These are phyloP conservation scores for Austrofundulus limnaeus DNA, from an alignment of 2,113 vertebrate species.

Conservation along the genomic window DNA sequence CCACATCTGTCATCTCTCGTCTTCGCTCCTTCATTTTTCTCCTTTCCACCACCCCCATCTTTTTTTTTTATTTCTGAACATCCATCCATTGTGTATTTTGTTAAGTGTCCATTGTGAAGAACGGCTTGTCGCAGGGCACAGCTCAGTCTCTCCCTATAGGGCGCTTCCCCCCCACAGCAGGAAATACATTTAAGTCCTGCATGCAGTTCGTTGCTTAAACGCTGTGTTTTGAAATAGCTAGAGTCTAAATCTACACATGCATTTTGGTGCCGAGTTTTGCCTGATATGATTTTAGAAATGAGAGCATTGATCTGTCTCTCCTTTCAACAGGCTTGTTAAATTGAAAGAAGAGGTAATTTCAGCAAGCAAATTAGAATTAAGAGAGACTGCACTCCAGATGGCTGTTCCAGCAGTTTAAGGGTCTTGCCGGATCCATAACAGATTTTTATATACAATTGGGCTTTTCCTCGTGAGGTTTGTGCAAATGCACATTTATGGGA, in stretches of 20 bases:
- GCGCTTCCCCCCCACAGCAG: slow-evolving; percentile 12
- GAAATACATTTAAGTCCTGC: slow-evolving; percentile 20
- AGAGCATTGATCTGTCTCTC: slow-evolving; percentile 29
- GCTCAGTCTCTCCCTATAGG: slow-evolving; percentile 19
- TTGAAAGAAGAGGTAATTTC: slow-evolving; percentile 49
- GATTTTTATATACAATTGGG: slow-evolving; percentile 36
- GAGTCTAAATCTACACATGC: slow-evolving; percentile 15
- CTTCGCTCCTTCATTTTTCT: slow-evolving; percentile 11
- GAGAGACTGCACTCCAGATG: slow-evolving; percentile 23
- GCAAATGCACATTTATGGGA: slow-evolving; percentile 41
- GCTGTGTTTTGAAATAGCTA: slow-evolving; percentile 19
- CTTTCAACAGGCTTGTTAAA: slow-evolving; percentile 49
- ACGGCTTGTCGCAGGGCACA: neutral
- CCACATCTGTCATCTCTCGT: slow-evolving; percentile 24
- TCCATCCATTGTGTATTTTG: slow-evolving; percentile 20
- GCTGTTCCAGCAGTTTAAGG: slow-evolving; percentile 44
- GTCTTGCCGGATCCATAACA: slow-evolving; percentile 30
- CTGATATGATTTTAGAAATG: slow-evolving; percentile 31
- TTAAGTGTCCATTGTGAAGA: slow-evolving; percentile 42
- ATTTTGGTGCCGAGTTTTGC: slow-evolving; percentile 28
- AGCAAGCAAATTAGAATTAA: slow-evolving; percentile 35
- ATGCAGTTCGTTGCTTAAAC: slow-evolving; percentile 34
- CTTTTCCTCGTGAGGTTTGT: slow-evolving; percentile 34
- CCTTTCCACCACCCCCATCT: neutral
- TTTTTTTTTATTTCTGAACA: neutral